Percentiles rank a stretch among this genome's conserved stretches.
phyloP scores from a whole-genome alignment of 2,888 invertebrate species.

The Amphipoea oculea region DNA sequence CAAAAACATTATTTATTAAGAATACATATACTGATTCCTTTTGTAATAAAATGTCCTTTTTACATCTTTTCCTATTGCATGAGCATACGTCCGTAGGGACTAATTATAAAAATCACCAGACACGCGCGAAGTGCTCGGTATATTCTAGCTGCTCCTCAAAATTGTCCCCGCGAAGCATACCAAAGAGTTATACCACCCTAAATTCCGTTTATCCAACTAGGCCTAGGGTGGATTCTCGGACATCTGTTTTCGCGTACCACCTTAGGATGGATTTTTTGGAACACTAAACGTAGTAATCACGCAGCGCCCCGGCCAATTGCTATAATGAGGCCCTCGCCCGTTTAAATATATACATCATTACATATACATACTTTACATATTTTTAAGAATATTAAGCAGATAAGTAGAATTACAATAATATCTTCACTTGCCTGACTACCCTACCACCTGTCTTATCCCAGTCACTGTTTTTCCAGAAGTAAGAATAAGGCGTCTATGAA shows the following conservation, averaged over 20 bases:
- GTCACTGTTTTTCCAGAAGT: constrained; percentile 6
- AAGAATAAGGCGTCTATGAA: constrained; percentile 13
- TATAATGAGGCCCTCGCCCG: constrained; percentile 2
- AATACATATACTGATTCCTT: constrained; percentile 37
- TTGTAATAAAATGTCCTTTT: constrained; percentile 19
- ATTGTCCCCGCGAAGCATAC: neutral
- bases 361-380: neutral
- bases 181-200: neutral
- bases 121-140: constrained; percentile 1
- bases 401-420: constrained; percentile 43
- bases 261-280: too few species aligned
- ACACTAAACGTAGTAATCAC: constrained; percentile 2
- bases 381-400: constrained; percentile 20
- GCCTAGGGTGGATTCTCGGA: neutral
- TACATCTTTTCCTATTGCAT: constrained; percentile 31
- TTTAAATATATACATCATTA: constrained; percentile 26
- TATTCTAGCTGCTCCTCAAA: constrained; percentile 25
- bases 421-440: constrained; percentile 23
- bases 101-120: constrained; percentile 22
- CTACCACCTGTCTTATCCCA: constrained; percentile 6
- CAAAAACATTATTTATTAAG: constrained; percentile 49
- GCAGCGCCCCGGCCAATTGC: neutral
- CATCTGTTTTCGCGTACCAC: too few species aligned
- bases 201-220: neutral
- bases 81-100: neutral